Base-by-base conservation (phyloP, 2,888 invertebrate genomes). In the Phaonia tiefii region DNA sequence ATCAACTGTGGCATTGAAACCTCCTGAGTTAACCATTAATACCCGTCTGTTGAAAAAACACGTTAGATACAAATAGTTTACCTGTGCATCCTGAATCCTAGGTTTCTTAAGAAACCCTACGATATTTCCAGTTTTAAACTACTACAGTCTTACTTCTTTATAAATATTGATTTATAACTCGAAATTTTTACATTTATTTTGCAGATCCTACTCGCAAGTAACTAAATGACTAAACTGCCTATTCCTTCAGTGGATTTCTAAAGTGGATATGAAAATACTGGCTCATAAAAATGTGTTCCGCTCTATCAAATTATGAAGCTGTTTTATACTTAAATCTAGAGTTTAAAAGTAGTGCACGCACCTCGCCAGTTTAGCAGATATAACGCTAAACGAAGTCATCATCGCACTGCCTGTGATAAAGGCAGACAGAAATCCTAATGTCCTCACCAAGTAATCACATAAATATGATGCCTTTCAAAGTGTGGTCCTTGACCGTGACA, bases 401-500 rank as follows among this genome's bases (percentile, higher is more conserved):
- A n/a, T n/a, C n/a, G n/a, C n/a, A n/a, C n/a, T n/a, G 31, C 31
- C 31, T 5, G 31, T 31, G 31, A 3, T 54, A 11, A 3, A 11
- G 54, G 54, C 22, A 54, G 2, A 54, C 13, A 25, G 54, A 8
- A 1, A 1, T 54, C 25, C 1, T 25, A 54, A 10, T 1, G 25
- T 49, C 22, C 10, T 54, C 54, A 13, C 54, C 13, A 11, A n/a
- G 46, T 11, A 13, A 8, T 22, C 22, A 54, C 13, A 54, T 11
- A 22, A 54, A 25, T 25, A 54, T 25, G 25, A 54, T 80, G 75
- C 54, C 69, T 58, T 74, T 74, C 66, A 70, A 74, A 69, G 76
- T 70, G 44, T 74, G 76, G 74, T 74, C 70, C 70, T 51, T 58
- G 72, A 56, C 73, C 80, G 74, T 58, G 56, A 73, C 73, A 63